Evolutionary conservation across 2,888 invertebrate species (phyloP).

Genomic region (Mesopsocus fuscifrons): DNA sequence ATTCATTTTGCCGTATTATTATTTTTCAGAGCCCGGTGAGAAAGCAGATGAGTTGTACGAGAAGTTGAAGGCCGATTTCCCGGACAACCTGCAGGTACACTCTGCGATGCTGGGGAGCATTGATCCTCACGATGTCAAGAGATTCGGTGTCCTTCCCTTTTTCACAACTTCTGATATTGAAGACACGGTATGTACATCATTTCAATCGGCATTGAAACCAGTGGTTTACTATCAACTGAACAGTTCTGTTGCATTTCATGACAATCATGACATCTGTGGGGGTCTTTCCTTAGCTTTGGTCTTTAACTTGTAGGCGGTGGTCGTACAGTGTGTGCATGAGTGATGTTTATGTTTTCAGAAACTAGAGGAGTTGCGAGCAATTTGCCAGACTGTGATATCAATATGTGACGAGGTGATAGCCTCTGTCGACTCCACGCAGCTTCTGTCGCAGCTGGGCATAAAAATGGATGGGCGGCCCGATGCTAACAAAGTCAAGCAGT

Average conservation of each 20-base stretch:
- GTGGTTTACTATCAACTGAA: constrained; percentile 21
- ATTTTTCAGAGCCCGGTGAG: constrained; percentile 37
- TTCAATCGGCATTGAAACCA: too few relatives aligned
- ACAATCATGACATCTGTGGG: too few relatives aligned
- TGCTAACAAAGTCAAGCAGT: constrained; percentile 68
- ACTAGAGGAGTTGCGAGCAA: background rate
- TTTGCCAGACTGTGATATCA: constrained; percentile 33
- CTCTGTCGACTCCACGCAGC: constrained; percentile 53
- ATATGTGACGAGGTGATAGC: constrained; percentile 46
- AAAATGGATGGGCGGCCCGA: constrained; percentile 70
- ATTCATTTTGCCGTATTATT: too few relatives aligned
- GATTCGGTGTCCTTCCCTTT: constrained; percentile 18
- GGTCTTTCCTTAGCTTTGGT: too few relatives aligned
- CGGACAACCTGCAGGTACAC: constrained; percentile 57
- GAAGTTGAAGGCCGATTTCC: constrained; percentile 47
- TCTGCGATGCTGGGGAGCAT: constrained; percentile 60
- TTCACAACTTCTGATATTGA: constrained; percentile 14
- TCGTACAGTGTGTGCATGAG: too few relatives aligned
- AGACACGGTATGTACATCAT: too few relatives aligned
- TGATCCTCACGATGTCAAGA: constrained; percentile 32
- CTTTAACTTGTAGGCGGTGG: too few relatives aligned
- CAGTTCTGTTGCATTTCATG: too few relatives aligned
- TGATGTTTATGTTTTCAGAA: background rate
- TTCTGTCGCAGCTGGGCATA: constrained; percentile 66
- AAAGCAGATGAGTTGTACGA: constrained; percentile 52